Base-by-base conservation (phyloP, 2,888 invertebrate genomes). In the Entomobrya multifasciata region DNA sequence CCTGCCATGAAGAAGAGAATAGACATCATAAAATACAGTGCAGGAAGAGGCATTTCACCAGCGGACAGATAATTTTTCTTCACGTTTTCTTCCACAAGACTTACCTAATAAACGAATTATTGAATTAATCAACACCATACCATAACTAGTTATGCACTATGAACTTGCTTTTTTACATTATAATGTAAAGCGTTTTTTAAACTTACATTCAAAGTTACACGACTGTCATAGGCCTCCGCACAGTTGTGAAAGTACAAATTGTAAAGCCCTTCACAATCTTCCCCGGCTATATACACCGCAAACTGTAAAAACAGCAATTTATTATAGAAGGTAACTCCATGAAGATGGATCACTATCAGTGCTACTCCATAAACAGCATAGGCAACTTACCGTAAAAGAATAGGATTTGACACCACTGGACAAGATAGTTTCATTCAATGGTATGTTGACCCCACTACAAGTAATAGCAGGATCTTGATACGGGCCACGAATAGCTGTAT, bases 161-260 rank as follows among this genome's bases (percentile, higher is more conserved):
- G 17, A 30, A 60, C 15, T 57, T 57, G 22, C 25, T 57, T 5
- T 13, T 3, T 22, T 57, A 22, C 22, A 57, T 6, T 3, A 13
- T 22, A n/a, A n/a, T 27, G 2, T 20, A 62, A 62, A 27, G 5
- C 62, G n/a, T n/a, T n/a, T n/a, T n/a, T n/a, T n/a, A n/a, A 65
- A 92, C 94, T 94, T 93, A 96, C 96, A 92, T 95, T 94, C 91
- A 96, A 95, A 91, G 96, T 95, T 57, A 96, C 93, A 30, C 94
- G 22, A 55, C 88, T 88, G n/a, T 60, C 65, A 22, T 86, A 87
- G 6, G 81, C 85, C 15, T 92, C 92, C 27, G 96, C 96, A 93
- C 99, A 99, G 92, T 96, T 98, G 93, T 99, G 98, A 92, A 98
- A 98, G 92, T 97, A 97, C 72, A 99, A 93, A 93, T 97, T 97